A percentile compares a stretch with the other conserved stretches of the same genome.
These are phyloP conservation scores for Mya arenaria DNA, from an alignment of 1,140 invertebrate genomes.

Conservation along the genomic window DNA sequence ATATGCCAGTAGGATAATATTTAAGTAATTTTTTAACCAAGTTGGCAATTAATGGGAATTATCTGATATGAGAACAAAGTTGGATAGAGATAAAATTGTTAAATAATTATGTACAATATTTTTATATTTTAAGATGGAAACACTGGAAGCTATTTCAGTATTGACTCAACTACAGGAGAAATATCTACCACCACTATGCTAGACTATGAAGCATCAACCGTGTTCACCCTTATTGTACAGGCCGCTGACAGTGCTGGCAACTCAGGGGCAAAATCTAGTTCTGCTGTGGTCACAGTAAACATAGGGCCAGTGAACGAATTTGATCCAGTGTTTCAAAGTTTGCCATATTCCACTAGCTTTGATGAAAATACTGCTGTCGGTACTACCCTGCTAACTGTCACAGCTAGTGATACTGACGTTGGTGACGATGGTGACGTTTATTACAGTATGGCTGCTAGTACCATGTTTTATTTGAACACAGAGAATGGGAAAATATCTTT, in stretches of 20 bases:
- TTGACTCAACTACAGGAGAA: conserved; percentile 59
- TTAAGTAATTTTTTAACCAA: too few species aligned
- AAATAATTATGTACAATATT: too few species aligned
- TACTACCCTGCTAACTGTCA: conserved; percentile 51
- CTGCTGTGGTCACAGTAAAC: conserved; percentile 56
- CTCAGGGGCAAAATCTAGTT: conserved; percentile 42
- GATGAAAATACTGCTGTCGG: conserved; percentile 59
- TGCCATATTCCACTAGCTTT: conserved; percentile 51
- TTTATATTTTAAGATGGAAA: conserved; percentile 54
- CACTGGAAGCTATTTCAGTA: conserved; percentile 58
- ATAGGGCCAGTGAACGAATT: conserved; percentile 70
- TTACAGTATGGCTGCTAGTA: conserved; percentile 46
- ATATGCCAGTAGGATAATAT: too few species aligned
- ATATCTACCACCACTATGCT: conserved; percentile 61
- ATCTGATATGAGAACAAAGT: too few species aligned
- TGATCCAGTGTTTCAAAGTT: conserved; percentile 71
- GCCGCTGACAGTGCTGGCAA: conserved; percentile 41
- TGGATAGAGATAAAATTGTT: too few species aligned
- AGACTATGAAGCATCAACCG: conserved; percentile 54
- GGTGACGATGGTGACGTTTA: conserved; percentile 51
- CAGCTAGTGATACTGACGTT: conserved; percentile 61
- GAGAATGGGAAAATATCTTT: conserved; percentile 55
- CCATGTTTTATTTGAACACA: conserved; percentile 61
- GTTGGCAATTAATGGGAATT: too few species aligned
- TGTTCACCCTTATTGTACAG: conserved; percentile 56